A percentile compares a stretch with the other conserved stretches of the same genome.
These are phyloP conservation scores for Noctua fimbriata DNA, from an alignment of 2,888 invertebrate genomes.

Conservation along the genomic window DNA sequence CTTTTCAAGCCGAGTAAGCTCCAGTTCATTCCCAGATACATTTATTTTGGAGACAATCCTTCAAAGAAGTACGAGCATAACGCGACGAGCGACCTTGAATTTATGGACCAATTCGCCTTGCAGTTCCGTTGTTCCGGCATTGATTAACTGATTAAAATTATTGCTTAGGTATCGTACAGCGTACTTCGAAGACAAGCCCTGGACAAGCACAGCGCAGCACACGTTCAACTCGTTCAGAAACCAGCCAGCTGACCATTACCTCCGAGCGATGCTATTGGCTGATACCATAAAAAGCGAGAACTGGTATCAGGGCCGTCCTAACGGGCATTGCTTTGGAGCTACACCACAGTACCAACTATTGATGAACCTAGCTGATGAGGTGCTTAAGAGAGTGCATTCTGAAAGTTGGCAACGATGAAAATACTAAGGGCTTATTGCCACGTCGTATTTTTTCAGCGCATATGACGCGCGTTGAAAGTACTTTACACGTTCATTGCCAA, in stretches of 20 bases:
- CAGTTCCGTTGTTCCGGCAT: background rate
- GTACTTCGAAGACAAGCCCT: slow-evolving; percentile 96
- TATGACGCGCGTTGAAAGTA: background rate
- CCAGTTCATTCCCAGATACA: background rate
- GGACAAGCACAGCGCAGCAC: slow-evolving; percentile 96
- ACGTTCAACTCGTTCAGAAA: slow-evolving; percentile 96
- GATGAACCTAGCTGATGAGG: slow-evolving; percentile 91
- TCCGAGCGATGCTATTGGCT: slow-evolving; percentile 94
- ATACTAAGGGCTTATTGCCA: background rate
- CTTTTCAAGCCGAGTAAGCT: background rate
- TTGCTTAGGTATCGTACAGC: slow-evolving; percentile 91
- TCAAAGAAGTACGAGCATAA: background rate
- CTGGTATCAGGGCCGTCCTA: background rate
- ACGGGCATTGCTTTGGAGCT: slow-evolving; percentile 90
- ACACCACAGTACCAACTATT: slow-evolving; percentile 69
- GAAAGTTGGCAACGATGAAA: background rate
- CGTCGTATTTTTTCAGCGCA: background rate
- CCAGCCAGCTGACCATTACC: slow-evolving; percentile 97
- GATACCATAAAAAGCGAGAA: slow-evolving; percentile 72
- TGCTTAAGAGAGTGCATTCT: slow-evolving; percentile 69
- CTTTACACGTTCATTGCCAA: too few relatives aligned
- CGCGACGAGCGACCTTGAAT: background rate
- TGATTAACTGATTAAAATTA: background rate
- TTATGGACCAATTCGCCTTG: background rate
- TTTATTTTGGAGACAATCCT: background rate